Conservation (phyloP, 2,797 vertebrate species). For the Hemibagrus guttatus region DNA sequence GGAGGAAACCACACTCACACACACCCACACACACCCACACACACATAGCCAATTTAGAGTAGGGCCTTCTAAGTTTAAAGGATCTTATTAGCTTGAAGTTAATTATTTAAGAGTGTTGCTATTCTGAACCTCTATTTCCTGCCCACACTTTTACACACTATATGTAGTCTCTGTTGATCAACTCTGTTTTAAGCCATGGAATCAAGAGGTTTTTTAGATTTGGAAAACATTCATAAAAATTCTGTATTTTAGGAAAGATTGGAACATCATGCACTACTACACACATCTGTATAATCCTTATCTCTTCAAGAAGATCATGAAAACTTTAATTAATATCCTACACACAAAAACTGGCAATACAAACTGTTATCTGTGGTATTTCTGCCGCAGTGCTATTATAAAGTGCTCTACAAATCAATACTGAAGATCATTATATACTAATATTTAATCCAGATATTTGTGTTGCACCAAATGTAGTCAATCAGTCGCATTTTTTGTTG, state of each 20-base stretch:
- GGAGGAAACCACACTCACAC: not conserved
- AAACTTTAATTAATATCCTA: not conserved
- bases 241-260: not conserved
- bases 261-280: not conserved
- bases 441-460: not conserved
- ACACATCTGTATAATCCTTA: not conserved
- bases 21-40: not conserved
- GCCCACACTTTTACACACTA: not conserved
- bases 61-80: not conserved
- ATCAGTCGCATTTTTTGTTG: not conserved
- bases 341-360: not conserved
- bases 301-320: not conserved
- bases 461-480: not conserved
- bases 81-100: not conserved
- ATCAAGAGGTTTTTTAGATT: not conserved
- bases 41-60: not conserved
- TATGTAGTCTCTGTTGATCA: not conserved
- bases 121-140: not conserved
- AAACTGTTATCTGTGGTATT: not conserved
- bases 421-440: not conserved
- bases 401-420: not conserved
- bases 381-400: not conserved
- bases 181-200: not conserved
- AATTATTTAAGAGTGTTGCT: slow-evolving; percentile 4
- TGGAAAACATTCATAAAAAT: not conserved